These are phyloP conservation scores for Circaetus cinerascens DNA, from an alignment of 2,113 vertebrate genomes.

Conservation along the genomic window DNA sequence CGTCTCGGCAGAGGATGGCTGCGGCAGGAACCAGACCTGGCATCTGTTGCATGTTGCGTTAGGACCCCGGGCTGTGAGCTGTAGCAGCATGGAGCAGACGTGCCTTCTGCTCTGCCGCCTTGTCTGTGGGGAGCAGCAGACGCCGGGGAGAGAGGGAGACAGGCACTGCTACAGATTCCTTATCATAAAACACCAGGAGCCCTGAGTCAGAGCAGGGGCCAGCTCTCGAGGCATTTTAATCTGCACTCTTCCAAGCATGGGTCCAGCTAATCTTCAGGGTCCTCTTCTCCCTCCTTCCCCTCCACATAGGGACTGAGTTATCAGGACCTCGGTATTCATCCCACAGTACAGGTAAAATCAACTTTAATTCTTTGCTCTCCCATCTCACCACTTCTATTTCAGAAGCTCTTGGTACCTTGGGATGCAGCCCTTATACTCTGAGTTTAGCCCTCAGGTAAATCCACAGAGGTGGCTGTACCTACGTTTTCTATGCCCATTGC, in stretches of 20 bases:
- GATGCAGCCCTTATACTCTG: neutral
- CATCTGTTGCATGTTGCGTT: constrained; percentile 18
- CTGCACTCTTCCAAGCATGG: neutral
- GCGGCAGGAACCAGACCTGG: constrained; percentile 14
- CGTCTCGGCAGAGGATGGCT: neutral
- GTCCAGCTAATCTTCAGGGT: neutral
- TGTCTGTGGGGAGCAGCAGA: constrained; percentile 36
- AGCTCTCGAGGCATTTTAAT: neutral
- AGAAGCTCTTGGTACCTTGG: neutral
- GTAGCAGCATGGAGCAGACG: constrained; percentile 9
- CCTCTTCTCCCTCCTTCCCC: neutral
- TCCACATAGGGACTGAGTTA: neutral
- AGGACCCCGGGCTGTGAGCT: constrained; percentile 31
- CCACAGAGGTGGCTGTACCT: neutral
- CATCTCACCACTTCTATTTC: neutral
- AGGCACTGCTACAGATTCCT: neutral
- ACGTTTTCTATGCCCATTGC: neutral
- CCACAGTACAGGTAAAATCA: neutral
- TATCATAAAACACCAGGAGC: neutral
- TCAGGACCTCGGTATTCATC: neutral
- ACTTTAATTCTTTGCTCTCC: neutral
- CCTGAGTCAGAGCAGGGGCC: neutral
- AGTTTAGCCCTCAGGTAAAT: neutral
- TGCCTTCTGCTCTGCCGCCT: constrained; percentile 30
- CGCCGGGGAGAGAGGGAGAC: neutral